Base-by-base conservation (phyloP, 2,113 vertebrate genomes). In the Suricata suricatta region DNA sequence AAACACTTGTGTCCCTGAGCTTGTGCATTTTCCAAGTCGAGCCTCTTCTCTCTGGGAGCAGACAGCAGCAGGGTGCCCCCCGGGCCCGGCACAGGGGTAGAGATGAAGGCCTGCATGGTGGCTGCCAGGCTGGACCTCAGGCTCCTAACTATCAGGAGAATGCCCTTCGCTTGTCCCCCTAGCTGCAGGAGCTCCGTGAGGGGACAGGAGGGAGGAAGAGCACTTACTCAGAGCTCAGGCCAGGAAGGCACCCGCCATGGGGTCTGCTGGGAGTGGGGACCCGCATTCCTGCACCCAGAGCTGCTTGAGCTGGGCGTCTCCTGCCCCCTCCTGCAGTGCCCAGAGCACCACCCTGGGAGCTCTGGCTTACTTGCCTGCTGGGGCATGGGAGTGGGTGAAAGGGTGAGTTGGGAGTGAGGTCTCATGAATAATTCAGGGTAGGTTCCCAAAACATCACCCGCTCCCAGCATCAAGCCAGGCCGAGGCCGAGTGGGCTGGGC, bases 31-130 rank as follows among this genome's bases (percentile, higher is more conserved):
- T 54, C 31, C 31, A 21, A 33, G 27, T 29, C 77, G 9, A 72
- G 35, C 1, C 66, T 76, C 57, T 9, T 63, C 23, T n/a, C 77
- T 74, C 74, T 16, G 0, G 3, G 41, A 86, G 79, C 57, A 82
- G 72, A 88, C 16, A 64, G 68, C 1, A 2, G 23, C 21, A 23
- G 68, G 60, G 50, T 69, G n/a, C 88, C 15, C 52, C 47, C 21
- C 9, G 1, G 1, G 25, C 21, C 0, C 23, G 10, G 31, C 4
- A 1, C 7, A 2, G 44, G 14, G 1, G 1, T n/a, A 19, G 88
- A 60, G 54, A 38, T 6, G 74, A 47, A 86, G 57, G 7, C 9
- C 23, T 5, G 4, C 50, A 27, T 47, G 17, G 2, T 15, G 14
- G 33, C 19, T 50, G 33, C 17, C 11, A 35, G 85, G 63, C 21